Conservation (phyloP, 2,113 vertebrate species). For the Sander lucioperca region DNA sequence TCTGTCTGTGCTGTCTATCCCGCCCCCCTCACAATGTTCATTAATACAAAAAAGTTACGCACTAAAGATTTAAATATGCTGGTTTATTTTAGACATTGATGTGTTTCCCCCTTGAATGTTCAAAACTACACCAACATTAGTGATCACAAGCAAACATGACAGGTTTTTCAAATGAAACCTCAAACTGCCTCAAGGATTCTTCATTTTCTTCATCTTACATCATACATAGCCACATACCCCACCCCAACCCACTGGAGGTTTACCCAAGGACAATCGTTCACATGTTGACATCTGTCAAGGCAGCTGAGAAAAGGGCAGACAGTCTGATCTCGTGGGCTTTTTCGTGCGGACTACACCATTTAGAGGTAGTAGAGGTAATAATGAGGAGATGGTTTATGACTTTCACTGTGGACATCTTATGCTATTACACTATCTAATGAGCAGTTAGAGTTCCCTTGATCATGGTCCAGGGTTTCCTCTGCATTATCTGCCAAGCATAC, state of each 20-base stretch:
- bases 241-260: slow-evolving; percentile 50
- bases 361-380: slow-evolving; percentile 49
- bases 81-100: neutral
- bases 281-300: slow-evolving; percentile 66
- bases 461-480: slow-evolving; percentile 64
- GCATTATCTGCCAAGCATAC: slow-evolving; percentile 61
- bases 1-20: slow-evolving; percentile 9
- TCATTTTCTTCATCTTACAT: slow-evolving; percentile 63
- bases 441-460: slow-evolving; percentile 76
- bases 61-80: no score
- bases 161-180: slow-evolving; percentile 37
- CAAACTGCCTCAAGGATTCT: slow-evolving; percentile 58
- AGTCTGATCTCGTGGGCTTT: slow-evolving; percentile 54
- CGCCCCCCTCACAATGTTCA: neutral
- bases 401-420: slow-evolving; percentile 66
- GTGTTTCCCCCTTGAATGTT: neutral
- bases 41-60: no score
- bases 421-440: slow-evolving; percentile 72
- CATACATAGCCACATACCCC: slow-evolving; percentile 49
- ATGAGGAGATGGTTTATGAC: slow-evolving; percentile 61
- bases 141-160: slow-evolving; percentile 44
- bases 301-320: slow-evolving; percentile 44
- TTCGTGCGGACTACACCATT: slow-evolving; percentile 18
- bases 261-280: slow-evolving; percentile 69
- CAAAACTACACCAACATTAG: slow-evolving; percentile 9